Base-by-base conservation (phyloP, 2,888 invertebrate species). In the Stramonita haemastoma region DNA sequence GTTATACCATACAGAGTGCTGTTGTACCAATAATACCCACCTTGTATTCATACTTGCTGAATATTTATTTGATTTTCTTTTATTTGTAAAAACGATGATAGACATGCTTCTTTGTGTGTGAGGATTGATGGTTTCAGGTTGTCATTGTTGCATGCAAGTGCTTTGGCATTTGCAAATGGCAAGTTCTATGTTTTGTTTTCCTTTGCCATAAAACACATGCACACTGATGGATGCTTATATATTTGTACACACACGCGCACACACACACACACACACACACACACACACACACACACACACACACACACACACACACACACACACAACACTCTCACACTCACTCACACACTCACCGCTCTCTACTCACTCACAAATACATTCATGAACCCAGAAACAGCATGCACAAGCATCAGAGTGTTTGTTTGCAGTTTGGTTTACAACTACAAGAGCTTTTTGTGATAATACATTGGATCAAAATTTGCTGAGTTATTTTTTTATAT, bases 401-500 rank as follows among this genome's bases (percentile, higher is more conserved):
- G 34, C 77, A 34, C 15, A n/a, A n/a, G 11, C n/a, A n/a, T 26
- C 26, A 73, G n/a, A n/a, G 11, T 0, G 22, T 73, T 73, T 73
- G 13, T 73, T 73, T 73, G 15, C 22, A 8, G 60, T 60, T 60
- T 60, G 60, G 1, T 60, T 60, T 22, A 19, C 22, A 32, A 32
- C 17, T 79, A 34, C 0, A 26, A 79, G 77, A 29, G 32, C 5
- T 83, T 83, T 46, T 1, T 83, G 81, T 83, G 81, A 83, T 83
- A 83, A 83, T 83, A 36, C 81, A 83, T 46, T 83, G 81, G 81
- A 83, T 83, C 81, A 83, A 83, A 83, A 83, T 83, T 83, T 83
- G 81, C 46, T 46, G 81, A 22, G 26, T 46, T 46, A 26, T 46
- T 79, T 32, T 79, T 79, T 13, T 17, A 1, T 32, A 34, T 13